Conservation (phyloP, 2,888 invertebrate genomes). For the Phalangium opilio region DNA sequence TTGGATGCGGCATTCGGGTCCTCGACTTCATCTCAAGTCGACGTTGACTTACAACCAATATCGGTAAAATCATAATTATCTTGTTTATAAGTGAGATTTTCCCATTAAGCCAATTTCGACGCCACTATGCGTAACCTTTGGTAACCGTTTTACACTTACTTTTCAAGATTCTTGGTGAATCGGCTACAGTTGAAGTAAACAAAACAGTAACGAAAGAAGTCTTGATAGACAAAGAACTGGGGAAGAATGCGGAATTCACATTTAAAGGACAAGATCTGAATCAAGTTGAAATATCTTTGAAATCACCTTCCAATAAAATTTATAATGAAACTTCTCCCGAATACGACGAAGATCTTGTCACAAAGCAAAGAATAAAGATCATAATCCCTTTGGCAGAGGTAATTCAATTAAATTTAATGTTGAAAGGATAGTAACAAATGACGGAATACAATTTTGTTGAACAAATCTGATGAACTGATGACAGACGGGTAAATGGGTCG, state of each 20-base stretch:
- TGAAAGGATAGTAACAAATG: no score
- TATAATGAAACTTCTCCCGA: constrained; percentile 9
- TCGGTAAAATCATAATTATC: neutral
- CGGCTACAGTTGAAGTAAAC: no score
- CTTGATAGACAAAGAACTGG: constrained; percentile 17
- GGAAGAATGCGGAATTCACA: constrained; percentile 22
- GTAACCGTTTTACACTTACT: no score
- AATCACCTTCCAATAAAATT: constrained; percentile 16
- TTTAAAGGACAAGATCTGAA: constrained; percentile 8
- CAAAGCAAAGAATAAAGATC: constrained; percentile 16
- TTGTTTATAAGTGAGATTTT: no score
- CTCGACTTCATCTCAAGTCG: constrained; percentile 1
- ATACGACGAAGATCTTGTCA: constrained; percentile 13
- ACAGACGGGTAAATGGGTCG: no score
- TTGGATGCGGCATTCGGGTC: neutral
- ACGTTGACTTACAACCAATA: neutral
- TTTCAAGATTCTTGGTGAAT: no score
- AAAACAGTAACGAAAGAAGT: constrained; percentile 1
- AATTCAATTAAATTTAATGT: no score
- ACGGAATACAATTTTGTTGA: no score
- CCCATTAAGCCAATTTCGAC: no score
- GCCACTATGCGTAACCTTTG: no score
- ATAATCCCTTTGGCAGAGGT: constrained; percentile 18
- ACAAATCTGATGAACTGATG: no score
- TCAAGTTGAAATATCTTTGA: constrained; percentile 10